Conservation (phyloP, 1,140 invertebrate genomes). For the Drosophila pallidifrons region DNA sequence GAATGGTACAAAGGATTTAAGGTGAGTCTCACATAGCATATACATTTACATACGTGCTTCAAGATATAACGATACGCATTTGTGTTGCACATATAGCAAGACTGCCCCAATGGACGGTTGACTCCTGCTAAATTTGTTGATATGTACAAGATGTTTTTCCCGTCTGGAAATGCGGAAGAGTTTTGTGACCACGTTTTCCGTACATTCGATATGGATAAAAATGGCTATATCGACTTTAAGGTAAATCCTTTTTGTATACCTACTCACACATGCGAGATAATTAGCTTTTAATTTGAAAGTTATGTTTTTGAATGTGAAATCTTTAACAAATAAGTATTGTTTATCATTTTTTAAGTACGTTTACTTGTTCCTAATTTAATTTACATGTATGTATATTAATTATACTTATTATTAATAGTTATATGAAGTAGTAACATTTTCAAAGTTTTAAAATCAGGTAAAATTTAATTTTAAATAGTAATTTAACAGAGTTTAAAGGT, state of each 20-base stretch:
- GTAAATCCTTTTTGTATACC: slow-evolving; percentile 86
- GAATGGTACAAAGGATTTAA: slow-evolving; percentile 99
- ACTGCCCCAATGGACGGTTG: slow-evolving; percentile 98
- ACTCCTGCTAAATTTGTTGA: slow-evolving; percentile 99
- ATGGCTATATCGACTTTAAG: slow-evolving; percentile 99
- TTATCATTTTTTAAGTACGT: too few species aligned
- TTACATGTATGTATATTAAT: too few species aligned
- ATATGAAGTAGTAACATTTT: too few species aligned
- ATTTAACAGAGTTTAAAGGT: too few species aligned
- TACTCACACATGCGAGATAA: neutral
- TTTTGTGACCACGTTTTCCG: slow-evolving; percentile 99
- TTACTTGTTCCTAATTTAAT: too few species aligned
- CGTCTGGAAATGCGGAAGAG: slow-evolving; percentile 98
- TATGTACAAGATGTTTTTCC: slow-evolving; percentile 99
- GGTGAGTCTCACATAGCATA: slow-evolving; percentile 87
- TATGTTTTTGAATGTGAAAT: neutral
- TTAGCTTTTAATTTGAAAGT: neutral
- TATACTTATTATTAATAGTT: too few species aligned
- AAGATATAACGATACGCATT: slow-evolving; percentile 36
- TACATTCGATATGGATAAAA: slow-evolving; percentile 99
- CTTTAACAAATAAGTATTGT: neutral
- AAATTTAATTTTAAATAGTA: too few species aligned
- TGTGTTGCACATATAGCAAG: slow-evolving; percentile 91
- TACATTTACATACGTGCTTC: slow-evolving; percentile 12
- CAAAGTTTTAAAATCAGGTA: too few species aligned